A percentile compares a stretch with the other conserved stretches of the same genome.
phyloP scores from a whole-genome alignment of 2,888 invertebrate species.

The Caenorhabditis angaria region DNA sequence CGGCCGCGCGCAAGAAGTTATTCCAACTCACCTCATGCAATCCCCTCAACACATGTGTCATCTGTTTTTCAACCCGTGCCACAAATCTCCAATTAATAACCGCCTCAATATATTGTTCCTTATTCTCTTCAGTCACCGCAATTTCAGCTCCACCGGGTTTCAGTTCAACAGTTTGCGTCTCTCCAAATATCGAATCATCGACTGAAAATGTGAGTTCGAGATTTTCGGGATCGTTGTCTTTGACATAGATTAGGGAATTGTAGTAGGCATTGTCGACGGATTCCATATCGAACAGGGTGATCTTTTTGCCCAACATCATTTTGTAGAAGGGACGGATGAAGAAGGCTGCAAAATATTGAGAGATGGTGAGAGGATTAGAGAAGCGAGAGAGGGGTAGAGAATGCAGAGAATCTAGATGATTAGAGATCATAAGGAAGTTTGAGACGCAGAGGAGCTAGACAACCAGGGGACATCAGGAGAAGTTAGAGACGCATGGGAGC shows the following conservation, averaged over 20 bases:
- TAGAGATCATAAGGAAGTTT: too few relatives aligned
- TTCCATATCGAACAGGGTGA: constrained; percentile 96
- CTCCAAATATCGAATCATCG: constrained; percentile 94
- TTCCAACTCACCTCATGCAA: constrained; percentile 80
- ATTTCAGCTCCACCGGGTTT: constrained; percentile 87
- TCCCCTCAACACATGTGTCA: constrained; percentile 88
- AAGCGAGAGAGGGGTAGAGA: too few relatives aligned
- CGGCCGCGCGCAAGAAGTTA: neutral
- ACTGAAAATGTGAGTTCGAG: constrained; percentile 92
- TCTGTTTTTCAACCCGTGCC: constrained; percentile 92
- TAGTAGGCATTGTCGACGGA: constrained; percentile 98
- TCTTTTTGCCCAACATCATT: constrained; percentile 96
- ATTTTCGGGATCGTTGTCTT: constrained; percentile 81
- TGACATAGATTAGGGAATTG: constrained; percentile 92
- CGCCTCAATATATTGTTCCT: constrained; percentile 90
- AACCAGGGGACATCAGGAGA: too few relatives aligned
- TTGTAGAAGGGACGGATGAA: constrained; percentile 99
- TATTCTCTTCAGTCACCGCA: constrained; percentile 89
- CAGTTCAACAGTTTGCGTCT: constrained; percentile 87
- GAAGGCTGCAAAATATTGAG: constrained; percentile 80
- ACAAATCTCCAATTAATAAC: constrained; percentile 98
- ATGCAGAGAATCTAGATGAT: too few relatives aligned
- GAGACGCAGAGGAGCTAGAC: too few relatives aligned
- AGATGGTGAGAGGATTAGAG: neutral
- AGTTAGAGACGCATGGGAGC: too few relatives aligned